Evolutionary conservation across 2,888 invertebrate species (phyloP).

Genomic region (Trichogramma evanescens): DNA sequence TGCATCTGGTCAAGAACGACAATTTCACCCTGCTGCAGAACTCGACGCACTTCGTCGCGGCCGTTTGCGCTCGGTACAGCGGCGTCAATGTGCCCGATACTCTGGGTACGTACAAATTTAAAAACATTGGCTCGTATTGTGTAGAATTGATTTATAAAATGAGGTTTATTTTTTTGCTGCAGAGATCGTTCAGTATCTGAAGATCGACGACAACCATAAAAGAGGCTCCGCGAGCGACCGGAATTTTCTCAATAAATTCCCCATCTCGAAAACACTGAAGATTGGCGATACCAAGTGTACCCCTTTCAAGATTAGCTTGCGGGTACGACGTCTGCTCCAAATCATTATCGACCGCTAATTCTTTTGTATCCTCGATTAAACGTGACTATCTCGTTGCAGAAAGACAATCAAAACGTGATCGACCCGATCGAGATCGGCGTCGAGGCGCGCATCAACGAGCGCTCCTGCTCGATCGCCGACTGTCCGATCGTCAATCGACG

Average conservation of each 20-base stretch:
- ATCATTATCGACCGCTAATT: neutral
- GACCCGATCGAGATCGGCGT: slow-evolving; percentile 8
- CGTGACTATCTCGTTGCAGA: slow-evolving; percentile 23
- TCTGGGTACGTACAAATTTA: slow-evolving; percentile 26
- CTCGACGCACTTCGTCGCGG: slow-evolving; percentile 6
- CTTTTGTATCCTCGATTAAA: too few species aligned
- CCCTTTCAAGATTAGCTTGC: slow-evolving; percentile 24
- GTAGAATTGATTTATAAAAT: neutral
- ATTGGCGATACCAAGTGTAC: slow-evolving; percentile 17
- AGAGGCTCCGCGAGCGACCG: slow-evolving; percentile 24
- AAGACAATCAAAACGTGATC: slow-evolving; percentile 27
- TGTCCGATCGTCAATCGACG: slow-evolving; percentile 29
- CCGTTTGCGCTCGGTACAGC: slow-evolving; percentile 25
- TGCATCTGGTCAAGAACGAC: slow-evolving; percentile 10
- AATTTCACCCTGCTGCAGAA: slow-evolving; percentile 25
- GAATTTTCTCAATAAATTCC: slow-evolving; percentile 20
- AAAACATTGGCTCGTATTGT: neutral
- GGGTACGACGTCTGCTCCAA: slow-evolving; percentile 20
- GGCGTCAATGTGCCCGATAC: slow-evolving; percentile 27
- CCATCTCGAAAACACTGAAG: slow-evolving; percentile 17
- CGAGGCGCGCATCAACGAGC: neutral
- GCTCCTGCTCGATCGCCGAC: slow-evolving; percentile 20
- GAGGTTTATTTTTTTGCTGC: slow-evolving; percentile 20
- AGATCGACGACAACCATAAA: slow-evolving; percentile 27
- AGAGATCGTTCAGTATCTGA: slow-evolving; percentile 17